Percentiles rank a stretch among this genome's conserved stretches.
phyloP scores from a whole-genome alignment of 37 sponge, comb jelly and placozoan genomes.

The Axinella damicornis region DNA sequence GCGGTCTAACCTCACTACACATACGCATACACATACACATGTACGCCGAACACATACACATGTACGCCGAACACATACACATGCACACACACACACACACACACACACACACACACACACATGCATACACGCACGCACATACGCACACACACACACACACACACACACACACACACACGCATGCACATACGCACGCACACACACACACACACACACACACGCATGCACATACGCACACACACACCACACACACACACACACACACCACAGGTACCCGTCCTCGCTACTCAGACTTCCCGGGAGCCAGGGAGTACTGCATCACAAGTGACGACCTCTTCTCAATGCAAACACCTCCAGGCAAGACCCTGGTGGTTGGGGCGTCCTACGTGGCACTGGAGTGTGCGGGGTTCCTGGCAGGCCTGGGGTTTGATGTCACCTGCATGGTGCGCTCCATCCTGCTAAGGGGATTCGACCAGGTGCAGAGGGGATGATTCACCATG shows the following conservation, averaged over 20 bases:
- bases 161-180: no score
- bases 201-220: no score
- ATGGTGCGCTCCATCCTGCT: constrained; percentile 97
- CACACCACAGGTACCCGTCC: constrained; percentile 85
- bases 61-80: no score
- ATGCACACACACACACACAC: no score
- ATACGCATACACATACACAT: no score
- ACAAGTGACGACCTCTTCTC: constrained; percentile 99
- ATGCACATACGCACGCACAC: no score
- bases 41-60: no score
- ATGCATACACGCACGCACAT: no score
- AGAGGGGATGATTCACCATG: no score
- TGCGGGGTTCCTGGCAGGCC: constrained; percentile 95
- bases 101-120: no score
- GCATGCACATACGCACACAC: neutral
- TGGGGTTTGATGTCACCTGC: constrained; percentile 89
- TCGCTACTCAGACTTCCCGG: constrained; percentile 94
- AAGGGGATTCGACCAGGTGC: constrained; percentile 97
- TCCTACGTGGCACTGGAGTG: constrained; percentile 99
- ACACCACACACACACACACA: neutral
- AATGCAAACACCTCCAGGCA: constrained; percentile 84
- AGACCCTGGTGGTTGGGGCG: constrained; percentile 96
- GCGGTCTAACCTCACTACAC: no score
- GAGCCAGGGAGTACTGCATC: constrained; percentile 92
- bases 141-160: no score